These are phyloP conservation scores for Drosophila barbarae DNA, from an alignment of 2,888 invertebrate species.

Conservation along the genomic window DNA sequence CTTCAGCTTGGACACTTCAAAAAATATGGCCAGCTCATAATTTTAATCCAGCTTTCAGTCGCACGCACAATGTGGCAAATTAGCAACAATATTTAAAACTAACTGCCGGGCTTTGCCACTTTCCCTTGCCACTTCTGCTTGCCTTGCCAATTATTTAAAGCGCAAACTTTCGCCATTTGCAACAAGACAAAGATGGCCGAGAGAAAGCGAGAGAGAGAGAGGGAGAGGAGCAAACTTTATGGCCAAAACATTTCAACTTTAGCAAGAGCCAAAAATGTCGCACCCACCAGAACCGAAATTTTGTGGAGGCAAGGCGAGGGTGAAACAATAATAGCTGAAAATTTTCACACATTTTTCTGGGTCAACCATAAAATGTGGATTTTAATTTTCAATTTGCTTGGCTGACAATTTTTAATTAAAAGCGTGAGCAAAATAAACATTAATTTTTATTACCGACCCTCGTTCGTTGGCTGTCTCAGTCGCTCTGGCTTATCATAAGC, in stretches of 20 bases:
- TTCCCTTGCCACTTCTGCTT: conserved; percentile 25
- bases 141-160: conserved; percentile 67
- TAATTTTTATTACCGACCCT: conserved; percentile 59
- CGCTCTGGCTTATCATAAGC: conserved; percentile 55
- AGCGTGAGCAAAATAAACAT: conserved; percentile 64
- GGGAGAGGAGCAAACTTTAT: conserved; percentile 51
- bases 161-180: conserved; percentile 66
- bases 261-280: conserved; percentile 29
- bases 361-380: conserved; percentile 44
- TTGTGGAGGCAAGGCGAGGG: conserved; percentile 3
- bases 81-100: conserved; percentile 73
- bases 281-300: conserved; percentile 20
- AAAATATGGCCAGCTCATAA: conserved; percentile 74
- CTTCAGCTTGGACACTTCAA: conserved; percentile 52
- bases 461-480: background rate
- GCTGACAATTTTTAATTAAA: conserved; percentile 68
- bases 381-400: conserved; percentile 64
- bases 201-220: background rate
- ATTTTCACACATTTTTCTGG: conserved; percentile 51
- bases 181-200: conserved; percentile 31
- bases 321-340: conserved; percentile 35
- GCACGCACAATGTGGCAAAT: conserved; percentile 71
- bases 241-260: conserved; percentile 61
- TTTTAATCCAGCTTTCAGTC: conserved; percentile 65
- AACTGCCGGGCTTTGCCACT: conserved; percentile 52